phyloP scores from a whole-genome alignment of 2,113 vertebrate species.

The Benitochromis conjunctus region DNA sequence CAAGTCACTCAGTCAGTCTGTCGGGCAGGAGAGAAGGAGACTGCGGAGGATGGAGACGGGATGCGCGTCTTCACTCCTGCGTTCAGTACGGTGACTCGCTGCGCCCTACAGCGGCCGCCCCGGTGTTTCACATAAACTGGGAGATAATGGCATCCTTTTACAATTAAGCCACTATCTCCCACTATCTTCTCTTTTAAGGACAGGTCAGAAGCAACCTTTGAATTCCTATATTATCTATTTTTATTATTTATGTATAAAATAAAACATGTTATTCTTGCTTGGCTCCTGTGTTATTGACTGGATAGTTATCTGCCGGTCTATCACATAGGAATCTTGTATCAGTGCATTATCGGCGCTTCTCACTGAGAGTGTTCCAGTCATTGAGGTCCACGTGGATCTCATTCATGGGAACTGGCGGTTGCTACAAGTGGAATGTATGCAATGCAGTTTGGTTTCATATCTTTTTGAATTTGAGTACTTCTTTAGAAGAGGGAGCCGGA shows the following conservation, averaged over 20 bases:
- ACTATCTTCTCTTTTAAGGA: neutral
- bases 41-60: slow-evolving; percentile 59
- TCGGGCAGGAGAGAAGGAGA: slow-evolving; percentile 50
- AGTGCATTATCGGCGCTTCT: neutral
- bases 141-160: neutral
- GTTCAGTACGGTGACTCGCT: neutral
- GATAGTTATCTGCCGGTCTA: neutral
- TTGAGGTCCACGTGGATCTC: neutral
- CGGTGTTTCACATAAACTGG: neutral
- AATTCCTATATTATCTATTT: neutral
- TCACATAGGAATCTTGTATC: neutral
- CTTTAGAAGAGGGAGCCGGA: neutral
- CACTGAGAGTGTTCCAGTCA: neutral
- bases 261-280: neutral
- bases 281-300: neutral
- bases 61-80: slow-evolving; percentile 19
- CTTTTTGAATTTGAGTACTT: neutral
- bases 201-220: neutral
- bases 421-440: slow-evolving; percentile 13
- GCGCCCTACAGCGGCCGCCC: slow-evolving; percentile 49
- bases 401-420: neutral
- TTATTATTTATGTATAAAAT: neutral
- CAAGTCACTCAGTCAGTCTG: neutral
- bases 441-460: slow-evolving; percentile 15
- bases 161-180: neutral